These are phyloP conservation scores for Dendrolimus punctatus DNA, from an alignment of 1,140 invertebrate species.

Conservation along the genomic window DNA sequence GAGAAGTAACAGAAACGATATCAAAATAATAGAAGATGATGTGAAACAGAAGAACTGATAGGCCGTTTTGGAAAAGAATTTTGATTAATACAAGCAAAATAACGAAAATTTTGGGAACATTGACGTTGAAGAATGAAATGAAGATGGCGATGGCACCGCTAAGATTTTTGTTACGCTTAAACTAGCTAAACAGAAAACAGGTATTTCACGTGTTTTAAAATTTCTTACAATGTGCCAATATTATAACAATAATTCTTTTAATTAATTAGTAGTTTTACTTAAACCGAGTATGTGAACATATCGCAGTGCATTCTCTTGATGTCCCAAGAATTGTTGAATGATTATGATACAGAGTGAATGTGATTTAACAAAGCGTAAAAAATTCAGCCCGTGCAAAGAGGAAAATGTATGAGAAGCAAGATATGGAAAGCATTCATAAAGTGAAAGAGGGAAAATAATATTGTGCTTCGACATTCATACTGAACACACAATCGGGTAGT, in stretches of 20 bases:
- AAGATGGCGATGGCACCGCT: slow-evolving; percentile 36
- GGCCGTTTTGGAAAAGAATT: slow-evolving; percentile 70
- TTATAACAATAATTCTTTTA: slow-evolving; percentile 1
- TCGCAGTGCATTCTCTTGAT: slow-evolving; percentile 48
- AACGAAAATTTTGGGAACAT: slow-evolving; percentile 49
- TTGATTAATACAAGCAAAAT: slow-evolving; percentile 55
- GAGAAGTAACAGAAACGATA: slow-evolving; percentile 45
- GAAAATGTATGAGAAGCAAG: slow-evolving; percentile 65
- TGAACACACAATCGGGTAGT: slow-evolving; percentile 24
- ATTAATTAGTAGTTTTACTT: not conserved
- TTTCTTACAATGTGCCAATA: slow-evolving; percentile 39
- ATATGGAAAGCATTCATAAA: slow-evolving; percentile 68
- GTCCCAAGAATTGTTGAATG: slow-evolving; percentile 40
- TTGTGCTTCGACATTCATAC: slow-evolving; percentile 50
- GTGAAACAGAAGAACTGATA: slow-evolving; percentile 56
- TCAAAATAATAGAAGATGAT: slow-evolving; percentile 48
- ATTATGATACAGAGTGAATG: slow-evolving; percentile 63
- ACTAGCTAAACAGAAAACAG: slow-evolving; percentile 18
- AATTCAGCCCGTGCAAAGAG: slow-evolving; percentile 67
- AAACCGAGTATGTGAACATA: slow-evolving; percentile 31
- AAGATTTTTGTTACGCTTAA: slow-evolving; percentile 20
- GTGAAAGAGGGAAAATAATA: slow-evolving; percentile 51
- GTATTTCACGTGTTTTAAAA: slow-evolving; percentile 17
- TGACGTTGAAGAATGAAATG: slow-evolving; percentile 49
- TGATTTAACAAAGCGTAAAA: slow-evolving; percentile 61